Percentiles rank a stretch among this genome's conserved stretches.
These are phyloP conservation scores for Drosophila borborema DNA, from an alignment of 2,888 invertebrate species.

Conservation along the genomic window DNA sequence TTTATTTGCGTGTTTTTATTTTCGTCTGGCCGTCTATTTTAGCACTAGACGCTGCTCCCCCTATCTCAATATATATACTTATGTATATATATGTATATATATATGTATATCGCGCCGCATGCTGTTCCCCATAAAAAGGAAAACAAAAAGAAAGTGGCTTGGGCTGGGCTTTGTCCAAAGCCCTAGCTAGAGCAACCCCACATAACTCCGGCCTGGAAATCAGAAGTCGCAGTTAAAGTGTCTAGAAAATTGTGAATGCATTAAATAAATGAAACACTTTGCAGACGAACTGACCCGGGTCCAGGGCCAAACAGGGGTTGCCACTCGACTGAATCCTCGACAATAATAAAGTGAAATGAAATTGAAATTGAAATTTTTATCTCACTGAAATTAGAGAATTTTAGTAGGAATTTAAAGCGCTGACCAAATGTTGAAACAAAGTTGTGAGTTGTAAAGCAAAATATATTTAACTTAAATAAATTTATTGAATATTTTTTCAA, in stretches of 20 bases:
- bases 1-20: conserved; percentile 76
- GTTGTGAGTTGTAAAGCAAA: neutral
- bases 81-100: neutral
- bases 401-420: neutral
- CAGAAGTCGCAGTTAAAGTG: conserved; percentile 78
- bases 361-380: conserved; percentile 6
- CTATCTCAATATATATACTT: conserved; percentile 38
- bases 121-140: conserved; percentile 44
- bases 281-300: conserved; percentile 56
- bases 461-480: neutral
- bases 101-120: conserved; percentile 21
- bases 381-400: conserved; percentile 7
- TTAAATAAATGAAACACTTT: conserved; percentile 79
- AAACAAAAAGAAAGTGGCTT: conserved; percentile 36
- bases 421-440: neutral
- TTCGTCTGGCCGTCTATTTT: conserved; percentile 63
- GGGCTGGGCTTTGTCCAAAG: conserved; percentile 55
- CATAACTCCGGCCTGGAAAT: conserved; percentile 58
- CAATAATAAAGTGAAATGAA: conserved; percentile 26
- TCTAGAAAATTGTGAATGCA: conserved; percentile 80
- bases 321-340: conserved; percentile 24
- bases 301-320: conserved; percentile 46
- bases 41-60: conserved; percentile 47
- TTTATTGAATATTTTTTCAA: too few species aligned
- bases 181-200: conserved; percentile 29